phyloP scores from a whole-genome alignment of 2,797 vertebrate genomes.

The Clarias pachynema region DNA sequence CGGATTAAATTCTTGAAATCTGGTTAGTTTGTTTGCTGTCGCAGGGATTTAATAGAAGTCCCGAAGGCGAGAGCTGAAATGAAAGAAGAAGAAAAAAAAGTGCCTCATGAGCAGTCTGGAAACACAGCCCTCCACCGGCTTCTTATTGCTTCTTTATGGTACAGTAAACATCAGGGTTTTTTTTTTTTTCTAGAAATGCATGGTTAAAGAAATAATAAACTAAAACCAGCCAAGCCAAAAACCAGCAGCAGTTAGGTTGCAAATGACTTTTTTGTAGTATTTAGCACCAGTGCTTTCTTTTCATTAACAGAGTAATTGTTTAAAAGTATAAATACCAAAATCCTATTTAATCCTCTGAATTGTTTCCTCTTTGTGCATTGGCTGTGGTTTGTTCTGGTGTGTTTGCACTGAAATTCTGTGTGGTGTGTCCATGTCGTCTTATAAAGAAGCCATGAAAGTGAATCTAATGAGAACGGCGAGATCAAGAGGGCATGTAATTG shows the following conservation, averaged over 20 bases:
- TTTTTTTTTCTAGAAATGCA: not conserved
- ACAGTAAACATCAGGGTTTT: not conserved
- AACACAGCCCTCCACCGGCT: not conserved
- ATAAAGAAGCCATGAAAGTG: constrained; percentile 13
- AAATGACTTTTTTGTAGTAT: not conserved
- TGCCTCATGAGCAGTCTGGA: constrained; percentile 12
- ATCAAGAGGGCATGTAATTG: constrained; percentile 57
- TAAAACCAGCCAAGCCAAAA: constrained; percentile 35
- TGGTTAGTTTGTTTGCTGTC: constrained; percentile 35
- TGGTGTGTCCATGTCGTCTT: not conserved
- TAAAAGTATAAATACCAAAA: not conserved
- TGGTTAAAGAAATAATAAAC: constrained; percentile 28
- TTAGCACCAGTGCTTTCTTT: not conserved
- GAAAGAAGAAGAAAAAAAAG: not conserved
- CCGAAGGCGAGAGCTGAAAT: constrained; percentile 11
- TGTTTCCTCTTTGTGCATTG: not conserved
- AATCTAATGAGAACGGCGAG: constrained; percentile 39
- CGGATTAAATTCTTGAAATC: constrained; percentile 31
- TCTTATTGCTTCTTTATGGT: constrained; percentile 1
- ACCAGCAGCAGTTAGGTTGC: not conserved
- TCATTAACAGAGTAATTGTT: not conserved
- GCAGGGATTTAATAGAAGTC: constrained; percentile 27
- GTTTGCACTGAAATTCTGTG: not conserved
- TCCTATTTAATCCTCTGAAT: not conserved
- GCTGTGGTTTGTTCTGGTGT: not conserved